Base-by-base conservation (phyloP, 2,113 vertebrate species). In the Prolemur simus region DNA sequence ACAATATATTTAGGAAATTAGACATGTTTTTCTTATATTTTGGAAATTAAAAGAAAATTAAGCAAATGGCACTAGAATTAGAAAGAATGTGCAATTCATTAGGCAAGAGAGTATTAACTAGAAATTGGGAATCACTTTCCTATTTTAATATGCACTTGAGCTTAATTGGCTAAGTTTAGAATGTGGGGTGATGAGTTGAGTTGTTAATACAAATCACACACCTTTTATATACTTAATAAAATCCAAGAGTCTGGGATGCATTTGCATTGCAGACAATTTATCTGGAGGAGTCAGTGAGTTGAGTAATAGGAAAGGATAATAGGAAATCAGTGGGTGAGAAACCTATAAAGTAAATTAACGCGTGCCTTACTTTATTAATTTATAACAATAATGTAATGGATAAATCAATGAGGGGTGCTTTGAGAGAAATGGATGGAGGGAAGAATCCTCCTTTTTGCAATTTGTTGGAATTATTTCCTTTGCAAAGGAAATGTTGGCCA, bases 321-420 rank as follows among this genome's bases (percentile, higher is more conserved):
- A 98, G 95, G 96, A 98, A 98, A 98, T 96, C 93, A 97, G 97
- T 98, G 98, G 98, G 95, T 97, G 97, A 98, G 98, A 98, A 98
- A 98, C 93, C 91, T 96, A 97, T 98, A 97, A 97, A 98, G 95
- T 97, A 94, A 97, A 98, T 98, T 97, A 98, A 98, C 29, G 10
- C 7, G 11, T 76, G 68, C 77, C 80, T 98, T 98, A 96, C 95
- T 98, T 98, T 98, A 98, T 98, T 98, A 98, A 98, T 98, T 98
- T 98, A 96, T 98, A 98, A 98, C 91, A 89, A 97, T 97, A 98
- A 98, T 17, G 39, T 89, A 97, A 92, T 95, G 88, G 85, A 93
- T 97, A 98, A 98, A 98, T 98, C 98, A 98, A 93, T 98, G 95
- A 86, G 91, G 82, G 90, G 42, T 93, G 69, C 93, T 98, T 93